Evolutionary conservation across 2,888 invertebrate genomes (phyloP).

Genomic region (Orthonychiurus folsomi): DNA sequence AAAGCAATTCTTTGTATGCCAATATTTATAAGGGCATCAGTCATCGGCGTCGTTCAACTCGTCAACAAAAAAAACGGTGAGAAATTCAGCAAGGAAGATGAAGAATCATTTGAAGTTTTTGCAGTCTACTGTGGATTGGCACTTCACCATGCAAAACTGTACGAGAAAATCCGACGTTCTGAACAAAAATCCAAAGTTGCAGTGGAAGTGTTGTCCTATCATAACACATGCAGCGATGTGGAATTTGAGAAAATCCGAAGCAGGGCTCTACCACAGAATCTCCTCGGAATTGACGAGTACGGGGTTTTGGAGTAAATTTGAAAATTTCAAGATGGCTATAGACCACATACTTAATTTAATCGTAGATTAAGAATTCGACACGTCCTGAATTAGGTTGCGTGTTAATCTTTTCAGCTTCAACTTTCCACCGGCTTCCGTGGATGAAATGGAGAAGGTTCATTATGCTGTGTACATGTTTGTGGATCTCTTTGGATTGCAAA

Average conservation of each 20-base stretch:
- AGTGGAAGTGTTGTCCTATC: slow-evolving; percentile 60
- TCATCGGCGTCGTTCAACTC: slow-evolving; percentile 83
- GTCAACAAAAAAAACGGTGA: slow-evolving; percentile 51
- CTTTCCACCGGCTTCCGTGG: slow-evolving; percentile 62
- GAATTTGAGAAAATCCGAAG: slow-evolving; percentile 49
- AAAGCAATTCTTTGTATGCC: slow-evolving; percentile 74
- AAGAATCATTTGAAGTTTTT: slow-evolving; percentile 71
- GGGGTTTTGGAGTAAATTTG: slow-evolving; percentile 15
- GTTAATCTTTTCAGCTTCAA: slow-evolving; percentile 50
- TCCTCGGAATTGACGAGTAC: slow-evolving; percentile 39
- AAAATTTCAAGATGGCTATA: not conserved
- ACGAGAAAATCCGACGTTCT: slow-evolving; percentile 69
- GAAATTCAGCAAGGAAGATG: slow-evolving; percentile 52
- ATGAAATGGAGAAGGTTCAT: slow-evolving; percentile 62
- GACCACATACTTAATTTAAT: too few species aligned
- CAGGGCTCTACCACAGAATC: slow-evolving; percentile 4
- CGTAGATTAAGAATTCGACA: not conserved
- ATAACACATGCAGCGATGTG: slow-evolving; percentile 65
- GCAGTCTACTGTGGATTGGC: slow-evolving; percentile 74
- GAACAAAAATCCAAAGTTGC: slow-evolving; percentile 76
- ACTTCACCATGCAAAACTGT: slow-evolving; percentile 72
- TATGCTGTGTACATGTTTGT: slow-evolving; percentile 67
- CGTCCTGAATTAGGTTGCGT: not conserved
- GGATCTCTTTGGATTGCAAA: slow-evolving; percentile 56
- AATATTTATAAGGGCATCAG: slow-evolving; percentile 61